These are phyloP conservation scores for Neoscelio sp. DNA, from an alignment of 2,888 invertebrate species.

Conservation along the genomic window DNA sequence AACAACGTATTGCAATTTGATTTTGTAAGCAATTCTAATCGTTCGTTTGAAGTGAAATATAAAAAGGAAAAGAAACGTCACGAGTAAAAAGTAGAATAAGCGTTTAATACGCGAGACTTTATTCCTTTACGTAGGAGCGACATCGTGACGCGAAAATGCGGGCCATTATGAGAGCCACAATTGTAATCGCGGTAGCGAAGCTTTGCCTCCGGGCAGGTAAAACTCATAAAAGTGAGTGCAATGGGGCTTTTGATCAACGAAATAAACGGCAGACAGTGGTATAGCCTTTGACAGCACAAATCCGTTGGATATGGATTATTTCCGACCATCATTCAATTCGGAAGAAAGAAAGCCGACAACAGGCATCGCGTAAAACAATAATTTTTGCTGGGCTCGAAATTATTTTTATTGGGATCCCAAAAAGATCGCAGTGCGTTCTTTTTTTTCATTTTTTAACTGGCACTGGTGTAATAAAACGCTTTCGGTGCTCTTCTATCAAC, in stretches of 20 bases:
- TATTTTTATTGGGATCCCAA: too few relatives aligned
- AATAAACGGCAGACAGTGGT: slow-evolving; percentile 55
- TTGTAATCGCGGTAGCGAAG: slow-evolving; percentile 54
- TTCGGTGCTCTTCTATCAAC: too few relatives aligned
- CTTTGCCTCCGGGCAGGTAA: slow-evolving; percentile 44
- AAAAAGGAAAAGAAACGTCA: slow-evolving; percentile 11
- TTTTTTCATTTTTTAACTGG: too few relatives aligned
- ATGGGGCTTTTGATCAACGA: slow-evolving; percentile 61
- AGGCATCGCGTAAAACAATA: slow-evolving; percentile 5
- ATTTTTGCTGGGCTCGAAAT: neutral
- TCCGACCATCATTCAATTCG: slow-evolving; percentile 48
- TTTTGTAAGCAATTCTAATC: slow-evolving; percentile 4
- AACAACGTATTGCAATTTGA: neutral
- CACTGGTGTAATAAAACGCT: neutral
- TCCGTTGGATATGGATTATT: slow-evolving; percentile 49
- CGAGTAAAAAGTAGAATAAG: slow-evolving; percentile 29
- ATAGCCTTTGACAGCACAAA: slow-evolving; percentile 59
- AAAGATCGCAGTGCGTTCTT: too few relatives aligned
- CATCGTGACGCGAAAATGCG: slow-evolving; percentile 58
- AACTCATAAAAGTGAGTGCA: slow-evolving; percentile 64
- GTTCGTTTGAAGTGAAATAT: slow-evolving; percentile 23
- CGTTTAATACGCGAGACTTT: slow-evolving; percentile 41
- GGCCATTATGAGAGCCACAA: slow-evolving; percentile 62
- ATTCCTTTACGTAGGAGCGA: slow-evolving; percentile 17
- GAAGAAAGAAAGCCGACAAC: slow-evolving; percentile 29